A percentile compares a stretch with the other conserved stretches of the same genome.
These are phyloP conservation scores for Otocyon megalotis DNA, from an alignment of 2,113 vertebrate species.

Conservation along the genomic window DNA sequence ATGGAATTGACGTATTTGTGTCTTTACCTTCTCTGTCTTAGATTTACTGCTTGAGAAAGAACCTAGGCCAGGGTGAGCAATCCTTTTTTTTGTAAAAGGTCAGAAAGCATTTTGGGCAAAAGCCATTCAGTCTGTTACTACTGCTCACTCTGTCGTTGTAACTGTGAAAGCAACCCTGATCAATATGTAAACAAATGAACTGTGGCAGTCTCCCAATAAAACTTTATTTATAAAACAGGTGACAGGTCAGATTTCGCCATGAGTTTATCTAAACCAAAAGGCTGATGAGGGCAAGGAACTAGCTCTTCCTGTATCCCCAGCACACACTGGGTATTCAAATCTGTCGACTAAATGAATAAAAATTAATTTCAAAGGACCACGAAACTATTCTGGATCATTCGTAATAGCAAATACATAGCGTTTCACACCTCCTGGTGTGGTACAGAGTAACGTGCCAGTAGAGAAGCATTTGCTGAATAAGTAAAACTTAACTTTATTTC, in stretches of 20 bases:
- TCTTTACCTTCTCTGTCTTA: neutral
- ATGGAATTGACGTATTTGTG: neutral
- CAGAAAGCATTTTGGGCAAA: neutral
- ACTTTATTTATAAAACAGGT: conserved; percentile 6
- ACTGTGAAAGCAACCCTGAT: neutral
- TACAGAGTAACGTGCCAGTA: neutral
- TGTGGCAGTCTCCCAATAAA: neutral
- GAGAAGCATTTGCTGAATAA: conserved; percentile 29
- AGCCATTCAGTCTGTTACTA: neutral
- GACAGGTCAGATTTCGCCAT: neutral
- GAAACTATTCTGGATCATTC: neutral
- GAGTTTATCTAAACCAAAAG: neutral
- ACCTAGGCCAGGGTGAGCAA: neutral
- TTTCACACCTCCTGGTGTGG: neutral
- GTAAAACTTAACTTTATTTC: conserved; percentile 9
- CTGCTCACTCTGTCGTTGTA: neutral
- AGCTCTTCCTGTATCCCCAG: neutral
- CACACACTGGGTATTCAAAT: neutral
- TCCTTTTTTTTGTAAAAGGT: neutral
- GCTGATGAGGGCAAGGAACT: neutral
- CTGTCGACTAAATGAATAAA: conserved; percentile 15
- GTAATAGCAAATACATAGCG: neutral
- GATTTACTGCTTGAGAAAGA: conserved; percentile 38
- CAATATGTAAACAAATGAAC: neutral
- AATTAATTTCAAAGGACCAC: neutral